Percentiles rank a stretch among this genome's conserved stretches.
Conservation (phyloP, 2,113 vertebrate species). For the Laticauda colubrina region DNA sequence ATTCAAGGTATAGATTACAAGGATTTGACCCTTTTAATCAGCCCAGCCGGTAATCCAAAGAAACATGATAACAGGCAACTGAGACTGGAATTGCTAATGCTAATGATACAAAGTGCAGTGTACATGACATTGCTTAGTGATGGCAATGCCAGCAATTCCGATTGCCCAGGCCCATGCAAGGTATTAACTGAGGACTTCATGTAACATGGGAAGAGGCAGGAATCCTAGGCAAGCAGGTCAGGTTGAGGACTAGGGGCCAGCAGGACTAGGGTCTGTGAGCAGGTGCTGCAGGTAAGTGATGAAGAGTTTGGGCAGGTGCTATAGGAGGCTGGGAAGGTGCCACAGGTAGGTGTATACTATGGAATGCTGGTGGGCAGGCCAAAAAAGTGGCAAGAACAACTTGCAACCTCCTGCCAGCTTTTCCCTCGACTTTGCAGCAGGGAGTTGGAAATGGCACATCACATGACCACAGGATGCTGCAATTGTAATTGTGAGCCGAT, state of each 20-base stretch:
- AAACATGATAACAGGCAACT: neutral
- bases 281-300: neutral
- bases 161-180: neutral
- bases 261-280: neutral
- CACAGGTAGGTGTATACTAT: neutral
- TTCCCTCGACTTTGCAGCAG: neutral
- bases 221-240: neutral
- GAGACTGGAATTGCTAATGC: neutral
- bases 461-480: neutral
- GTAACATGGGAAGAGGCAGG: neutral
- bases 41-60: neutral
- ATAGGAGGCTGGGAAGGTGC: neutral
- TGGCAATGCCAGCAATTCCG: neutral
- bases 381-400: neutral
- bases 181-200: neutral
- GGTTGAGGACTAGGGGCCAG: neutral
- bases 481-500: neutral
- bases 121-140: neutral
- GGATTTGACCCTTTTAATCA: neutral
- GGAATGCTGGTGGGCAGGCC: neutral
- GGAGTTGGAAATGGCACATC: neutral
- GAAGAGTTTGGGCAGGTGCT: neutral
- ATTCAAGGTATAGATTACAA: constrained; percentile 75
- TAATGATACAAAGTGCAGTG: neutral
- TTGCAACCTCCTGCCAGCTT: neutral